Conservation (phyloP, 2,113 vertebrate genomes). For the Hydrochoerus hydrochaeris region DNA sequence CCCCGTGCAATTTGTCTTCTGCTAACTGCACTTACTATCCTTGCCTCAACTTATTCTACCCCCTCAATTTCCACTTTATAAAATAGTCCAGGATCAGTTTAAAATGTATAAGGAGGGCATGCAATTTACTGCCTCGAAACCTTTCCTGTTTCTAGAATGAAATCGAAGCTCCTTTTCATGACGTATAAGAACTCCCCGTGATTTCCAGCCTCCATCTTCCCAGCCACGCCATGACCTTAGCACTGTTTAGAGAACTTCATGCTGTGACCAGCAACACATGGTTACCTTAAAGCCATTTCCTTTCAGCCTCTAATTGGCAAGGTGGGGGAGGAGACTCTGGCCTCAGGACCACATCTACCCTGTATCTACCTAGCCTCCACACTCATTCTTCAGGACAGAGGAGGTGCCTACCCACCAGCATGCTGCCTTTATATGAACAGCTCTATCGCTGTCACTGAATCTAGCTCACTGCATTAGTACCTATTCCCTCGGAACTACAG, state of each 20-base stretch:
- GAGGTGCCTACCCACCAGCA: too few relatives aligned
- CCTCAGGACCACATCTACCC: too few relatives aligned
- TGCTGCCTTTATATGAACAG: too few relatives aligned
- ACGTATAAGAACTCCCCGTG: background rate
- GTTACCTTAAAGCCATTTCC: background rate
- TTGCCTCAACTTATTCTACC: background rate
- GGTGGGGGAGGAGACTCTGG: too few relatives aligned
- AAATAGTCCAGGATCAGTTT: background rate
- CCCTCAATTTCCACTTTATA: background rate
- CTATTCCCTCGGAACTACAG: background rate
- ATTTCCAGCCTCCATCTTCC: background rate
- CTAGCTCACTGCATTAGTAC: background rate
- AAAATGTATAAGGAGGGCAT: background rate
- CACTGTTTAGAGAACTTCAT: background rate
- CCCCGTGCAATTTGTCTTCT: background rate
- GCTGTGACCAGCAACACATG: background rate
- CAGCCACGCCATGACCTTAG: background rate
- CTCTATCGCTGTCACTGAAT: too few relatives aligned
- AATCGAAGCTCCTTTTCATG: background rate
- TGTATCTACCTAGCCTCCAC: too few relatives aligned
- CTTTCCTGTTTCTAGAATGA: background rate
- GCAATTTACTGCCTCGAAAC: background rate
- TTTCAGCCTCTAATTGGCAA: too few relatives aligned
- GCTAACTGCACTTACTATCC: background rate
- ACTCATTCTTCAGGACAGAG: too few relatives aligned